phyloP scores from a whole-genome alignment of 2,888 invertebrate genomes.

The Emmelina monodactyla region DNA sequence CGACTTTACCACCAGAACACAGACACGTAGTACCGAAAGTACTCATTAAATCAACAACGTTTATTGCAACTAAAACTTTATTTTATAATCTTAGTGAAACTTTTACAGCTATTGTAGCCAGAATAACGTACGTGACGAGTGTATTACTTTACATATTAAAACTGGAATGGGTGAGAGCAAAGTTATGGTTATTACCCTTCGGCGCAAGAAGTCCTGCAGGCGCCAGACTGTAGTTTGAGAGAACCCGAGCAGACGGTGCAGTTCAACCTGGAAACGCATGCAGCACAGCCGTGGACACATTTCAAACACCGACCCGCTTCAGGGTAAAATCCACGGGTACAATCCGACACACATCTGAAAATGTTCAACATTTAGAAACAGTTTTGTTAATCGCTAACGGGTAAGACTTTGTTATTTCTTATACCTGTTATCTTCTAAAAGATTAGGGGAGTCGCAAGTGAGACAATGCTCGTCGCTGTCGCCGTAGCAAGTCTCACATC shows the following conservation, averaged over 20 bases:
- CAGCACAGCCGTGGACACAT: conserved; percentile 81
- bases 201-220: conserved; percentile 82
- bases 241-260: conserved; percentile 82
- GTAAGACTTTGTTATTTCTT: too few relatives aligned
- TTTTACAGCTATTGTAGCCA: too few relatives aligned
- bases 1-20: too few relatives aligned
- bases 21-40: too few relatives aligned
- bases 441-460: conserved; percentile 76
- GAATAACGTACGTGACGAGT: too few relatives aligned
- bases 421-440: conserved; percentile 69
- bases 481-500: conserved; percentile 86
- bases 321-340: conserved; percentile 77
- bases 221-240: conserved; percentile 81
- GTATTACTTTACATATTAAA: too few relatives aligned
- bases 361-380: conserved; percentile 9
- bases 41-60: too few relatives aligned
- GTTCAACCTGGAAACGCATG: conserved; percentile 80
- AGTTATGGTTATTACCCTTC: too few relatives aligned
- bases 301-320: conserved; percentile 78
- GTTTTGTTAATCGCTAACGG: too few relatives aligned
- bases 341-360: conserved; percentile 75
- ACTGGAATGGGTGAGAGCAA: too few relatives aligned
- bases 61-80: too few relatives aligned
- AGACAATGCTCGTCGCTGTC: conserved; percentile 76
- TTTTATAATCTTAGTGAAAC: too few relatives aligned